Evolutionary conservation across 1,140 invertebrate species (phyloP).

Genomic region (Diabrotica virgifera): DNA sequence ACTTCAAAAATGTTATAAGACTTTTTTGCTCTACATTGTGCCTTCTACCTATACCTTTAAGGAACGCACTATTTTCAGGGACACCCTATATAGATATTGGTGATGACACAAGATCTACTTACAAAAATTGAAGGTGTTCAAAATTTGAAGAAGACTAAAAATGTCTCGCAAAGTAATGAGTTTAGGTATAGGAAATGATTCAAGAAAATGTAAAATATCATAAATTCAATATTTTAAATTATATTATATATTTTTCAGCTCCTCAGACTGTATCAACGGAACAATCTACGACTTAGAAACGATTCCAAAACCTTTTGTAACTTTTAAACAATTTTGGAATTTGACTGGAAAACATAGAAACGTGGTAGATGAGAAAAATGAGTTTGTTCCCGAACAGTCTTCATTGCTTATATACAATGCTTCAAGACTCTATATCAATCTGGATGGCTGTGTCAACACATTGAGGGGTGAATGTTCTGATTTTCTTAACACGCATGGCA

Average conservation of each 20-base stretch:
- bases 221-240: too few relatives aligned
- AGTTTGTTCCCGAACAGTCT: slow-evolving; percentile 70
- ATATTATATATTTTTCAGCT: slow-evolving; percentile 32
- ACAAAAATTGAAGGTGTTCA: too few relatives aligned
- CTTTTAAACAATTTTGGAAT: slow-evolving; percentile 71
- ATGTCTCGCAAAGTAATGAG: too few relatives aligned
- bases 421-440: slow-evolving; percentile 77
- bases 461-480: slow-evolving; percentile 81
- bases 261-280: slow-evolving; percentile 80
- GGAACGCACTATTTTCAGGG: too few relatives aligned
- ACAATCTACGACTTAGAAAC: slow-evolving; percentile 67
- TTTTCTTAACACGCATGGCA: slow-evolving; percentile 76
- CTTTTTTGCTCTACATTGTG: too few relatives aligned
- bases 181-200: too few relatives aligned
- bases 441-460: slow-evolving; percentile 87
- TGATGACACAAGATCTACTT: too few relatives aligned
- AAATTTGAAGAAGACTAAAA: too few relatives aligned
- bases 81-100: too few relatives aligned
- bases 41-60: too few relatives aligned
- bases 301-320: slow-evolving; percentile 72
- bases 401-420: slow-evolving; percentile 81
- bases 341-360: slow-evolving; percentile 38
- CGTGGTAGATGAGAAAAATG: slow-evolving; percentile 56
- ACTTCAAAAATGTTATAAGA: too few relatives aligned
- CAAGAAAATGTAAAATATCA: too few relatives aligned